Base-by-base conservation (phyloP, 2,888 invertebrate species). In the Chrysina gloriosa region DNA sequence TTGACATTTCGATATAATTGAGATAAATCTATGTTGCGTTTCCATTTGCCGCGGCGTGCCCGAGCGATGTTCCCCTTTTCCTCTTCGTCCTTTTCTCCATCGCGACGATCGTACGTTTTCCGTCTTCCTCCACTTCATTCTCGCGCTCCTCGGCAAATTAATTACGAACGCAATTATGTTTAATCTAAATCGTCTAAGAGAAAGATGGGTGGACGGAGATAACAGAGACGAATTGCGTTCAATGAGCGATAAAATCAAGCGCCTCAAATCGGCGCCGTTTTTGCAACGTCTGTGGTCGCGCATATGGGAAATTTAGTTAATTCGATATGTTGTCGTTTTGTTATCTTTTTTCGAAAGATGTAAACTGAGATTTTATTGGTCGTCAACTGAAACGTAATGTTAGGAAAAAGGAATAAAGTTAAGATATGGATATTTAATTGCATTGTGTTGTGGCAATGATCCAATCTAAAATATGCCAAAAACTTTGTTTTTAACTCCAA, bases 1-100 rank as follows among this genome's bases (percentile, higher is more conserved):
- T 42, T 27, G 25, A 58, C 58, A 25, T 58, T 42, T 58, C 58
- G 39, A 42, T 58, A 58, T 58, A 58, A 58, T 42, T 58, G 58
- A 58, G 58, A 58, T 58, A 42, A 58, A 42, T 58, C 25, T 39
- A 21, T 11, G 42, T 42, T 58, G 56, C 25, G 58, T 25, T 58
- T 42, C 27, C 14, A 58, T 58, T 58, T 58, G 39, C 39, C 36
- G 48, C 48, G 5, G 36, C 23, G 1, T 19, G 11, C 39, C 14
- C 39, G 16, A 2, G 16, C n/a, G 6, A n/a, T n/a, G n/a, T 2
- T 2, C 14, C 2, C 50, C 4, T 23, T 27, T 4, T 6, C 48
- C 14, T 50, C 50, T 0, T 27, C 14, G 27, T 6, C 29, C 3
- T 9, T 29, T 52, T 52, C 29, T 29, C 29, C 14, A 29, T 52